Base-by-base conservation (phyloP, 2,888 invertebrate species). In the Ormyrus labotus region DNA sequence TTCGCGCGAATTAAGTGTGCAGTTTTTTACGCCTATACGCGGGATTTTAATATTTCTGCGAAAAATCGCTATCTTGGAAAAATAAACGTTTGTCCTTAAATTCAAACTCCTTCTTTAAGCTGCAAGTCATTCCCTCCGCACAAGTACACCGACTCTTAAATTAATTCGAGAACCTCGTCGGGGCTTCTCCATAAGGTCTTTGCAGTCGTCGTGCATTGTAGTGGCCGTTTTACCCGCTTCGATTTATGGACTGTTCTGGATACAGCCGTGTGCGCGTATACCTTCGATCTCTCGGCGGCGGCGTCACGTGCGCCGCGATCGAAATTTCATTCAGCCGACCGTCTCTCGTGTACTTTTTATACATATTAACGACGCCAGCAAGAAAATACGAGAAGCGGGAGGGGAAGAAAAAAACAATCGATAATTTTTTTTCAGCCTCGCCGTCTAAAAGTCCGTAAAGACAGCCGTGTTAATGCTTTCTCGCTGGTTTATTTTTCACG, bases 1-100 rank as follows among this genome's bases (percentile, higher is more conserved):
- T 77, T 77, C 63, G 64, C 53, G 70, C 64, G n/a, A 77, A 77
- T 77, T 64, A 77, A 77, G 70, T 70, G 64, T 77, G 70, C 8
- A 77, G 70, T 77, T 69, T 76, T 76, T 63, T 55, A 69, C 76
- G 10, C 19, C 19, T 19, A 1, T 19, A 19, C 19, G 19, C 19
- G 19, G 2, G 19, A 19, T 19, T 19, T 19, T 19, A 19, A 19
- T 19, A 19, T 19, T 19, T 19, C 19, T 19, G 19, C 19, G 19
- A 19, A 19, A 19, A 19, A 1, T 1, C 19, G 19, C 19, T 1
- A 19, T 1, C 19, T 19, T 19, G 19, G 19, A 19, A 19, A 19
- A 19, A 19, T 19, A 19, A 19, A 2, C 19, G 19, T 19, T 19
- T 19, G 19, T 19, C 19, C 19, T 19, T 19, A 19, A 19, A 19